phyloP scores from a whole-genome alignment of 2,888 invertebrate genomes.

The Oscheius onirici region DNA sequence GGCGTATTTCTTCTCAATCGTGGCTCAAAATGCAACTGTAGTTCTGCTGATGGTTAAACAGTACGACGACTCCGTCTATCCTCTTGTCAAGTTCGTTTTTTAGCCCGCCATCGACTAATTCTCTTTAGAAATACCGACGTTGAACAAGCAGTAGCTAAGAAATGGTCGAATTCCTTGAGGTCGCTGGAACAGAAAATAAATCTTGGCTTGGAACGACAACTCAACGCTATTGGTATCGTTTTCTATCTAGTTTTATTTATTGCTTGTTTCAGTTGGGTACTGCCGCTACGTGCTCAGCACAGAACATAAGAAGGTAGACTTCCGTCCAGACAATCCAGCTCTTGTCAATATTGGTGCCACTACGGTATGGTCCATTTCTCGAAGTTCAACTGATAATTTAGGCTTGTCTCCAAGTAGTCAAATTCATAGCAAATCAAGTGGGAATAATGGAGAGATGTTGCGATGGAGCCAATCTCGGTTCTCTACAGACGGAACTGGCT shows the following conservation, averaged over 20 bases:
- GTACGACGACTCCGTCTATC: constrained; percentile 87
- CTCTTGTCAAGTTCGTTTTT: constrained; percentile 81
- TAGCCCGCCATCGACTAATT: too few relatives aligned
- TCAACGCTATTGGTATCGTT: constrained; percentile 81
- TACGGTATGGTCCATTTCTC: too few relatives aligned
- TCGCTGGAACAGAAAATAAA: constrained; percentile 92
- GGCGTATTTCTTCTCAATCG: constrained; percentile 88
- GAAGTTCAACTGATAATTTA: not conserved
- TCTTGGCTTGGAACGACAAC: constrained; percentile 77
- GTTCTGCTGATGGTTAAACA: constrained; percentile 91
- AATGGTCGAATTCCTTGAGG: constrained; percentile 85
- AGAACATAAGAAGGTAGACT: constrained; percentile 95
- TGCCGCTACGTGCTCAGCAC: constrained; percentile 86
- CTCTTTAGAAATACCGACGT: constrained; percentile 83
- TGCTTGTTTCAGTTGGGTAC: constrained; percentile 78
- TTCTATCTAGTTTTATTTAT: not conserved
- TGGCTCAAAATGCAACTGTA: constrained; percentile 90
- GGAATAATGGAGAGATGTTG: constrained; percentile 45
- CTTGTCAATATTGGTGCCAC: constrained; percentile 43
- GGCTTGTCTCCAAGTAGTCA: constrained; percentile 78
- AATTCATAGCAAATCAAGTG: constrained; percentile 79
- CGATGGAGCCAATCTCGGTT: constrained; percentile 90
- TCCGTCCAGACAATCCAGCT: constrained; percentile 75
- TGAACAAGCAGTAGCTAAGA: constrained; percentile 87
- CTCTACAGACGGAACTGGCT: constrained; percentile 87